Evolutionary conservation across 2,888 invertebrate genomes (phyloP), one percentile per base, ranked within the genome.

Genomic region (Polia nebulosa): DNA sequence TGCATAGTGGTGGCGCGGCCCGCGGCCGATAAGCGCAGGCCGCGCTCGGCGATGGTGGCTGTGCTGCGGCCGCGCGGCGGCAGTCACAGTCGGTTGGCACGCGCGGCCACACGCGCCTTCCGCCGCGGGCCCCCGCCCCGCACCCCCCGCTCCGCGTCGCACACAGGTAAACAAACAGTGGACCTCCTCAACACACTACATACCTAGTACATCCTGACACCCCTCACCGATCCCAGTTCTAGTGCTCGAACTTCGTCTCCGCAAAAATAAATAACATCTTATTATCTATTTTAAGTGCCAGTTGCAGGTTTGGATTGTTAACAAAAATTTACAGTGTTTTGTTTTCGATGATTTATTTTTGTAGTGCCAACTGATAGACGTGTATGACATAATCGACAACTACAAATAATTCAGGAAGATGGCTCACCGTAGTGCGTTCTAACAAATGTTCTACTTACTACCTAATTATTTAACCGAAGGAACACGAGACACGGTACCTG

Each of bases 41-140:
- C 88, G 89, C 84, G 88, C 86, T 82, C 83, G 87, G 86, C 84
- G 86, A 51, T 78, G 82, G 79, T 83, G 81, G 70, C 69, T 66
- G 82, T 81, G 87, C 74, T 79, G 84, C 80, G 86, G 85, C 39
- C 39, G 39, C 87, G 83, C 85, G 82, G 84, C 90, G 87, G 94
- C 94, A 95, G 95, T 95, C 85, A 89, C 87, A 88, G 81, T 91
- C 93, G 91, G 94, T 89, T 91, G 93, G 93, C 93, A 91, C 89
- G 91, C 91, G 94, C 92, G 95, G 92, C 88, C 91, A 93, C 91
- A 94, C 95, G 95, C 94, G 94, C 92, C 87, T 81, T 58, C 82
- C 84, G 84, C 78, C 87, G 92, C 92, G 91, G 92, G 91, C 88
- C 87, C 81, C 80, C 85, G 87, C 89, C 88, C 86, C 86, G 88